A percentile compares a stretch with the other conserved stretches of the same genome.
Evolutionary conservation across 2,113 vertebrate species (phyloP).

Genomic region (Dolichotis patagonum): DNA sequence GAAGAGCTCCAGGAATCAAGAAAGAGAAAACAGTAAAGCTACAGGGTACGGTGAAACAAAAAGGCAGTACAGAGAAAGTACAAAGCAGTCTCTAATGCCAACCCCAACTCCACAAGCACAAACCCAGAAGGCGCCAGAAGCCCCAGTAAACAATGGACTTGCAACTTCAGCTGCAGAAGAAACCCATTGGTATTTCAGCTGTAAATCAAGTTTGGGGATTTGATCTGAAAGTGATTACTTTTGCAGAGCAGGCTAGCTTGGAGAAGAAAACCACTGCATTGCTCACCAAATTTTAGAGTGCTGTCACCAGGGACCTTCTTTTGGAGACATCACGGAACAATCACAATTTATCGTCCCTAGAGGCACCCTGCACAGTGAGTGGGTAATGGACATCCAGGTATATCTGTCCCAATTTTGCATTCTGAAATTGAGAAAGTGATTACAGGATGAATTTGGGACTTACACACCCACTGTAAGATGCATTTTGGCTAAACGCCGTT

Average conservation of each 20-base stretch:
- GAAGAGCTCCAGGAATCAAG: background rate
- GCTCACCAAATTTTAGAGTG: background rate
- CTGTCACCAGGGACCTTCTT: background rate
- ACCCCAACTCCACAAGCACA: background rate
- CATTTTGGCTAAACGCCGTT: background rate
- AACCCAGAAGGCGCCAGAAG: background rate
- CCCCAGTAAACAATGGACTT: background rate
- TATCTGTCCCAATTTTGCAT: background rate
- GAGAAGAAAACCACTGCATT: background rate
- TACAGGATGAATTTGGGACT: background rate
- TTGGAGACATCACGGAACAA: background rate
- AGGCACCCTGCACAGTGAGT: background rate
- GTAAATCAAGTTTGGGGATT: background rate
- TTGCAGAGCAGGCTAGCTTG: background rate
- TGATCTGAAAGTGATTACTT: background rate
- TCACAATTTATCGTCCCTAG: background rate
- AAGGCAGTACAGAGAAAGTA: background rate
- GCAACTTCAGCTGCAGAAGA: background rate
- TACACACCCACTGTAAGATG: background rate
- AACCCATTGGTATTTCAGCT: background rate
- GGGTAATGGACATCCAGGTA: background rate
- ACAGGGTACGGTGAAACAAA: background rate
- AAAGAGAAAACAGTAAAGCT: background rate
- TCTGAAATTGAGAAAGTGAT: background rate
- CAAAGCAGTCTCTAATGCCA: background rate